Evolutionary conservation across 2,797 vertebrate species (phyloP), one percentile per base, ranked within the genome.

Genomic region (Dicrostonyx torquatus): DNA sequence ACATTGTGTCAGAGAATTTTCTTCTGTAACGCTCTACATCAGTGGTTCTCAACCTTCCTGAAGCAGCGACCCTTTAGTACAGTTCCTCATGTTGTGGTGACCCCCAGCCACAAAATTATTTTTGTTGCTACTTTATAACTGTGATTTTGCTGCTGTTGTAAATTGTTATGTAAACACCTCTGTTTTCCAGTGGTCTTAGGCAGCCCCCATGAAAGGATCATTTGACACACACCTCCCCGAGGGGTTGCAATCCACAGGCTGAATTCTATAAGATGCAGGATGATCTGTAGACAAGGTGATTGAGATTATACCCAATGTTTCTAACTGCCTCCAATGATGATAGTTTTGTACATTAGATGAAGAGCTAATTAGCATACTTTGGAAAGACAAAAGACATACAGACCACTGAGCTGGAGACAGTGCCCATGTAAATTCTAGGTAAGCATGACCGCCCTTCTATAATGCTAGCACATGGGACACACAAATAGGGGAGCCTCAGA

Each of bases 271-370:
- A 40, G 37, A 80, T 22, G 75, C 79, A 64, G 29, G 40, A 40
- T 83, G 22, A 18, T 43, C 40, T 84, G 5, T 64, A 26, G 48
- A 58, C 26, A 14, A 29, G 34, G 5, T 40, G 14, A 50, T 87
- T 86, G 43, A 96, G 72, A 77, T 50, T 91, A 18, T 73, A 50
- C 43, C 37, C 48, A 60, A n/a, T 15, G 73, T 84, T 78, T 91
- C 70, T 55, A 37, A 89, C 75, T 50, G 53, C 85, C 34, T 92
- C 85, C 37, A 64, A 2, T n/a, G 79, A 76, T 40, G 24, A n/a
- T 82, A 15, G 50, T 73, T 94, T 89, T 82, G 26, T 79, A 87
- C 66, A 48, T 37, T 73, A 22, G 13, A 75, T 6, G 66, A 78
- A 89, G 48, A 89, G 55, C 6, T 34, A 43, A 94, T 73, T 20